Percentiles rank a stretch among this genome's conserved stretches.
Evolutionary conservation across 2,113 vertebrate species (phyloP).

Genomic region (Phoxinus phoxinus): DNA sequence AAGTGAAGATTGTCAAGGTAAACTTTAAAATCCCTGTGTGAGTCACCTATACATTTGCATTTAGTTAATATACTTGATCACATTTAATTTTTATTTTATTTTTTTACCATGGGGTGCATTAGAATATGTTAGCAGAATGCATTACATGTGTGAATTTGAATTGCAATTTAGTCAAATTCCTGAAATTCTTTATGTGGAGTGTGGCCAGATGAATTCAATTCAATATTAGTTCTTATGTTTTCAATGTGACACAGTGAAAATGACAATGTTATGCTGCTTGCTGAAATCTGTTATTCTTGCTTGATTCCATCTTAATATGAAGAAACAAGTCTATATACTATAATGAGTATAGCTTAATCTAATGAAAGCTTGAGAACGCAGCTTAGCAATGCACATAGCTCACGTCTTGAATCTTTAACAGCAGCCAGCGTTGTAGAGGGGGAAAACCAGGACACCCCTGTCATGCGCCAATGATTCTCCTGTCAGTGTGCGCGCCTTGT

Average conservation of each 20-base stretch:
- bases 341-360: neutral
- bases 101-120: neutral
- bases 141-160: neutral
- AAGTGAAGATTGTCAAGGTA: neutral
- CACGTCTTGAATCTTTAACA: constrained; percentile 33
- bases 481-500: constrained; percentile 25
- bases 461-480: constrained; percentile 50
- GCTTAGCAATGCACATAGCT: neutral
- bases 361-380: neutral
- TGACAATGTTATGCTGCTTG: neutral
- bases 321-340: neutral
- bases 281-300: neutral
- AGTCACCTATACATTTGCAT: neutral
- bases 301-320: neutral
- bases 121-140: neutral
- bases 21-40: neutral
- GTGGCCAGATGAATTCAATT: too few species aligned
- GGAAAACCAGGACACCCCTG: constrained; percentile 62
- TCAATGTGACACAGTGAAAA: neutral
- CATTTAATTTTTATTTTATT: neutral
- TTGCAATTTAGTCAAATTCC: neutral
- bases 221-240: neutral
- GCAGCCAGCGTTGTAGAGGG: constrained; percentile 1
- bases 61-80: neutral
- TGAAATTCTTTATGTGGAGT: neutral